A percentile compares a stretch with the other conserved stretches of the same genome.
Evolutionary conservation across 2,888 invertebrate species (phyloP).

Genomic region (Cancer borealis): DNA sequence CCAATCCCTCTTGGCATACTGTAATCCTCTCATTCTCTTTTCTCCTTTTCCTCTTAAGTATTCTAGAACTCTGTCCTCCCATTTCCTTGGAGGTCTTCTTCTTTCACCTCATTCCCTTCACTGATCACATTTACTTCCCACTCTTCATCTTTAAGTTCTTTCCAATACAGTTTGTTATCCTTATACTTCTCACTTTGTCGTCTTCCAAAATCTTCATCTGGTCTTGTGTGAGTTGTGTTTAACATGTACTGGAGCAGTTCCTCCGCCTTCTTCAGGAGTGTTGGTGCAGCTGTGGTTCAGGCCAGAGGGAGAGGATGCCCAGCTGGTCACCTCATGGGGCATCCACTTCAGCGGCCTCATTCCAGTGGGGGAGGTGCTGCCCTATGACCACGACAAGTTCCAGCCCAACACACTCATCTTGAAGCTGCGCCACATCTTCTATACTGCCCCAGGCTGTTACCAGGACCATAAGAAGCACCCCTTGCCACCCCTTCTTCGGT

Average conservation of each 20-base stretch:
- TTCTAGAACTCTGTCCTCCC: too few relatives aligned
- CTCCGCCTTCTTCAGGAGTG: conserved; percentile 44
- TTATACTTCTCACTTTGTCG: too few relatives aligned
- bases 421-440: conserved; percentile 65
- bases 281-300: conserved; percentile 67
- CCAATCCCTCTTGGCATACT: too few relatives aligned
- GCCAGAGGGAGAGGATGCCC: conserved; percentile 51
- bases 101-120: too few relatives aligned
- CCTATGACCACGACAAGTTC: conserved; percentile 53
- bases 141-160: too few relatives aligned
- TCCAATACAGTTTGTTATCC: too few relatives aligned
- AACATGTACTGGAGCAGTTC: neutral
- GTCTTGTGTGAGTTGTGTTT: neutral
- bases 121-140: too few relatives aligned
- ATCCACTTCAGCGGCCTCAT: conserved; percentile 72
- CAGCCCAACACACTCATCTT: conserved; percentile 68
- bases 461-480: neutral
- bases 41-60: too few relatives aligned
- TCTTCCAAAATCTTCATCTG: too few relatives aligned
- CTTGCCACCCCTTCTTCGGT: conserved; percentile 44
- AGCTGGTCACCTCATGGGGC: conserved; percentile 66
- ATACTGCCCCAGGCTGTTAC: conserved; percentile 59
- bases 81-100: too few relatives aligned
- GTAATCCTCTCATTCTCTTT: too few relatives aligned
- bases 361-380: conserved; percentile 61